Evolutionary conservation across 2,797 vertebrate species (phyloP), one percentile per base, ranked within the genome.

Genomic region (Capromys pilorides): DNA sequence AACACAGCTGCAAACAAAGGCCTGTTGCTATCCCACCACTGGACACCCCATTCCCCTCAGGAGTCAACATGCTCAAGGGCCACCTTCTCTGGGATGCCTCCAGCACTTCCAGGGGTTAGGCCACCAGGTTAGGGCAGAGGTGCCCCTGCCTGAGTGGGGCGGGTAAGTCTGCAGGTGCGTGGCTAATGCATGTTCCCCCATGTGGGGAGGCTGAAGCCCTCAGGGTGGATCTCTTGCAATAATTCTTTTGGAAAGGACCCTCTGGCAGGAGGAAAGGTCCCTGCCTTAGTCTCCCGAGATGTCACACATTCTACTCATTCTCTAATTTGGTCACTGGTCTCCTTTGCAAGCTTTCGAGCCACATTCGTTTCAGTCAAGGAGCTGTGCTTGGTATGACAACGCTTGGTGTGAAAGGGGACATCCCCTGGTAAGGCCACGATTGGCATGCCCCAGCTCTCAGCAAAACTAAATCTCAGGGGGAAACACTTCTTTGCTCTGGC

Each of bases 1-100:
- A 31, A 22, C 33, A 59, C 39, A 41, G 45, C 36, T 33, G 8
- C 14, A 69, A 19, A 45, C 26, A 3, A 51, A 78, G 67, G 1
- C 0, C 0, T 1, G 6, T n/a, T 0, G 14, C 6, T 4, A 0
- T 16, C 80, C 21, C 0, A 5, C 31, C 22, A 16, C 28, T 4
- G 0, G 3, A n/a, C 1, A 19, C 49, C 31, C 41, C 1, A 6
- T 31, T 33, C 7, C 28, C 31, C 18, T 39, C 41, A 31, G 10
- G 36, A 22, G 3, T n/a, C 5, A 59, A 28, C 0, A 4, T 6
- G 57, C 49, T 67, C 6, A 8, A 19, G 3, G 9, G 49, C 2
- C 33, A 26, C 8, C 31, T 54, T 18, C 13, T 87, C 39, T 33
- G 12, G 39, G 41, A 9, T 4, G 33, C 21, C 19, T 12, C 45